Evolutionary conservation across 2,113 vertebrate genomes (phyloP).

Genomic region (Narcine bancroftii): DNA sequence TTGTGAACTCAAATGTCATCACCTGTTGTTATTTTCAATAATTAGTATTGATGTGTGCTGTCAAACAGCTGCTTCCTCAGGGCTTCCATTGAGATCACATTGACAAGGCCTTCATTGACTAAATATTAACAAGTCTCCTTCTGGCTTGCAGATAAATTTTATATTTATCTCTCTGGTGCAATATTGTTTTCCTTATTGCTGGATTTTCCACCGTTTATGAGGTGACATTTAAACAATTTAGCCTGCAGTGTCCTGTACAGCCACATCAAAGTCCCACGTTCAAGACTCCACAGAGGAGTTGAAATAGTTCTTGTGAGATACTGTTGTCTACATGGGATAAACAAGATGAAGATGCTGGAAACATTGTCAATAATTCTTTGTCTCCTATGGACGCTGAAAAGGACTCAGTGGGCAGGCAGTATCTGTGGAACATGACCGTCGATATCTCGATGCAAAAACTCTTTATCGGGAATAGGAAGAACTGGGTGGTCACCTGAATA

Average conservation of each 20-base stretch:
- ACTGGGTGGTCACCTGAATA: too few species aligned
- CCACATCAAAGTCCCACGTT: neutral
- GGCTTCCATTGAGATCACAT: neutral
- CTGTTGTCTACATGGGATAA: too few species aligned
- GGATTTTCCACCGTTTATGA: neutral
- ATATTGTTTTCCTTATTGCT: neutral
- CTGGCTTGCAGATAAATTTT: neutral
- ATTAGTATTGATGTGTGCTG: neutral
- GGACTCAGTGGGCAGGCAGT: too few species aligned
- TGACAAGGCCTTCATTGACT: neutral
- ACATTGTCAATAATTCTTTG: too few species aligned
- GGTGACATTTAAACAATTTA: neutral
- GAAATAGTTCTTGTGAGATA: neutral
- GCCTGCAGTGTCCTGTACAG: neutral
- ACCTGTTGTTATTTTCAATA: too few species aligned
- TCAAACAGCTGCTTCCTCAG: neutral
- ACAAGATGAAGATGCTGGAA: too few species aligned
- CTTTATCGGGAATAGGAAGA: too few species aligned
- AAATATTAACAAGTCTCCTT: neutral
- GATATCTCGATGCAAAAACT: too few species aligned
- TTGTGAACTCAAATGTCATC: too few species aligned
- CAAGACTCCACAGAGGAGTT: neutral
- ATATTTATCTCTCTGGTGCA: neutral
- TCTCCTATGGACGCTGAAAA: too few species aligned
- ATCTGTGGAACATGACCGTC: too few species aligned